A percentile compares a stretch with the other conserved stretches of the same genome.
These are phyloP conservation scores for Prorops nasuta DNA, from an alignment of 1,140 invertebrate genomes.

Conservation along the genomic window DNA sequence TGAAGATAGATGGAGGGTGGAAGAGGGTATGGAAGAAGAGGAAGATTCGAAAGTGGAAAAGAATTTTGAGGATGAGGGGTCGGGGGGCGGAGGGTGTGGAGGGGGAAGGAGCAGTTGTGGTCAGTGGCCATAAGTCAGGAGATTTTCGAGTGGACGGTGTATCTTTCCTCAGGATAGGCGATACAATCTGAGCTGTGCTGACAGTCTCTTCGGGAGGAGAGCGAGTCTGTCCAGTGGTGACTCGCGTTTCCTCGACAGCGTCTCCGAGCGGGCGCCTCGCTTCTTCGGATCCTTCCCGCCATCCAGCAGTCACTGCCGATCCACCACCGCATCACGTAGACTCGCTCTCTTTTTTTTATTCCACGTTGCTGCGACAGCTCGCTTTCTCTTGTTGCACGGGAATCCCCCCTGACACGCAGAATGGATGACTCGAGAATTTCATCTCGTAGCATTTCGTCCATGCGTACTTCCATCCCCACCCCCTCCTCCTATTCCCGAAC, in stretches of 20 bases:
- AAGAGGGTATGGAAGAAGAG: too few species aligned
- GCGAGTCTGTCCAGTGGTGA: conserved; percentile 6
- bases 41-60: too few species aligned
- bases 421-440: conserved; percentile 44
- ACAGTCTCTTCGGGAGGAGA: conserved; percentile 25
- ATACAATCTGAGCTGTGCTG: conserved; percentile 39
- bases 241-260: conserved; percentile 4
- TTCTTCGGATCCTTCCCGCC: too few species aligned
- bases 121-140: conserved; percentile 18
- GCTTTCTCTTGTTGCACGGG: conserved; percentile 34
- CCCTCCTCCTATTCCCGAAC: background rate
- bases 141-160: conserved; percentile 31
- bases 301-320: too few species aligned
- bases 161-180: conserved; percentile 31
- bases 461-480: conserved; percentile 14
- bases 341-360: too few species aligned
- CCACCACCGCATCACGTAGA: too few species aligned
- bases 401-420: conserved; percentile 38
- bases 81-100: too few species aligned
- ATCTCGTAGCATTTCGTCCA: conserved; percentile 17
- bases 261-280: conserved; percentile 21
- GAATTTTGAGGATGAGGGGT: too few species aligned
- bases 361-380: too few species aligned
- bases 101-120: too few species aligned
- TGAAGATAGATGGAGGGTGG: too few species aligned